Conservation (phyloP, 2,797 vertebrate species). For the Enteromius afrohamiltoni region DNA sequence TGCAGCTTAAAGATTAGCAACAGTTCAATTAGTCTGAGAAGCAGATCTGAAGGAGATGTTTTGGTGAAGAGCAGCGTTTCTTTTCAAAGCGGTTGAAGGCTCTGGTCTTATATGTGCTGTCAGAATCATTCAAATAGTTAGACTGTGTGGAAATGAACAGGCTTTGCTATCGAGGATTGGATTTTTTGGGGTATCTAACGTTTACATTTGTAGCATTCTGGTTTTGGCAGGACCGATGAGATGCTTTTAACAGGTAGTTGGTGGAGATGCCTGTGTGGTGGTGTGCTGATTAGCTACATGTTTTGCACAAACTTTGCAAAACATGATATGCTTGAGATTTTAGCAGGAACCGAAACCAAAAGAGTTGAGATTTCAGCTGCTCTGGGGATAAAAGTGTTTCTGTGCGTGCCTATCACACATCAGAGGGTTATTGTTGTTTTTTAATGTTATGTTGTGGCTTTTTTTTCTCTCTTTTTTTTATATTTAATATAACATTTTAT, state of each 20-base stretch:
- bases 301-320: not conserved
- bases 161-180: not conserved
- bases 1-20: not conserved
- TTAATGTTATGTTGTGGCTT: not conserved
- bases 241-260: not conserved
- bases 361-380: not conserved
- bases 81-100: not conserved
- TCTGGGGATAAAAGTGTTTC: not conserved
- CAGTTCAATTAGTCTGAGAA: not conserved
- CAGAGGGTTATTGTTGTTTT: not conserved
- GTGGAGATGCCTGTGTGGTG: not conserved
- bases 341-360: conserved; percentile 19
- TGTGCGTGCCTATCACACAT: not conserved
- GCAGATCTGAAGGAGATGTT: not conserved
- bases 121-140: not conserved
- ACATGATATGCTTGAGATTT: not conserved
- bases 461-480: too few species aligned
- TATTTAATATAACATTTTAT: too few species aligned
- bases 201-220: not conserved
- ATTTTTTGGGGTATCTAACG: not conserved
- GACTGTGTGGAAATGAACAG: not conserved
- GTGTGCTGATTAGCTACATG: not conserved
- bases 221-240: not conserved
- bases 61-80: not conserved
- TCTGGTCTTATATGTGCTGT: not conserved